Evolutionary conservation across 2,888 invertebrate species (phyloP).

Genomic region (Pycnomerus fuliginosus): DNA sequence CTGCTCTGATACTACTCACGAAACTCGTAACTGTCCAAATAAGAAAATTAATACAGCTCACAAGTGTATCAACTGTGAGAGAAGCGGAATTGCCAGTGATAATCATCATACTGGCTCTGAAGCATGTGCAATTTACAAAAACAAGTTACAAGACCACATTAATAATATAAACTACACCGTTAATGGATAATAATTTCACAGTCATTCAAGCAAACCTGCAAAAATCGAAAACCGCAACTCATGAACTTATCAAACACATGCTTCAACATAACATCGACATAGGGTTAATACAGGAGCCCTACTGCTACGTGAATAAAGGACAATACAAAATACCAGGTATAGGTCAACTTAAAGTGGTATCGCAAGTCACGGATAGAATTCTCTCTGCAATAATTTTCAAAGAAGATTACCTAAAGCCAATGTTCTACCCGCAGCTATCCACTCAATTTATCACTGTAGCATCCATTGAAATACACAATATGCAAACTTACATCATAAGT

Average conservation of each 20-base stretch:
- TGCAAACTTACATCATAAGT: not conserved
- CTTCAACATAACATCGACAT: not conserved
- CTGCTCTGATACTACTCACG: not conserved
- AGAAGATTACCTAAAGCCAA: not conserved
- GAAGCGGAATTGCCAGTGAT: not conserved
- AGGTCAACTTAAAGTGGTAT: not conserved
- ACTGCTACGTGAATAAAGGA: not conserved
- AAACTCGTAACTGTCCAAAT: not conserved
- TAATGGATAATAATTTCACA: not conserved
- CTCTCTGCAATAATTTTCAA: not conserved
- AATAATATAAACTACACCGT: not conserved
- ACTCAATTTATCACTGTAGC: not conserved
- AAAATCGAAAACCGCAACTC: not conserved
- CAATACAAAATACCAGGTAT: not conserved
- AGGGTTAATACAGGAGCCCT: constrained; percentile 1
- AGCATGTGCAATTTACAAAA: not conserved
- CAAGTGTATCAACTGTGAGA: constrained; percentile 1
- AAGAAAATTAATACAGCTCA: not conserved
- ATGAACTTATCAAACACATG: not conserved
- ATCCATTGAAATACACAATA: not conserved
- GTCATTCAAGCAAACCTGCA: not conserved
- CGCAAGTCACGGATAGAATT: not conserved
- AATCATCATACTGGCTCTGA: not conserved
- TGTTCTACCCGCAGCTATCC: not conserved
- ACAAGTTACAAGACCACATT: not conserved